A percentile compares a stretch with the other conserved stretches of the same genome.
phyloP scores from a whole-genome alignment of 2,888 invertebrate species.

The Cartodere bifasciata region DNA sequence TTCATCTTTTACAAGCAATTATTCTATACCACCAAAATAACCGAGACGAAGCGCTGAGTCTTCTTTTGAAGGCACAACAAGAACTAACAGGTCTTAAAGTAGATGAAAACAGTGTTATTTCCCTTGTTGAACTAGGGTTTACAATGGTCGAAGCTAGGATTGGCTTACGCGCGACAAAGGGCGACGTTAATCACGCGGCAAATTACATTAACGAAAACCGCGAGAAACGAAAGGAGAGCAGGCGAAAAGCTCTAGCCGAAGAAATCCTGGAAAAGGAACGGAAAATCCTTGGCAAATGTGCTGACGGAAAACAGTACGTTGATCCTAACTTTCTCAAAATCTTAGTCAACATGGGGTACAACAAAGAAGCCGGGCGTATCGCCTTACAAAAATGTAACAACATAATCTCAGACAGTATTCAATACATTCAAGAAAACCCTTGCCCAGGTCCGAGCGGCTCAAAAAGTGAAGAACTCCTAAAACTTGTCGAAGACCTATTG shows the following conservation, averaged over 20 bases:
- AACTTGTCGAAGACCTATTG: conserved; percentile 28
- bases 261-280: conserved; percentile 34
- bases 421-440: conserved; percentile 49
- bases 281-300: conserved; percentile 44
- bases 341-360: conserved; percentile 57
- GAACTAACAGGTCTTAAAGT: conserved; percentile 54
- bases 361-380: conserved; percentile 40
- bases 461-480: conserved; percentile 27
- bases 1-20: conserved; percentile 70
- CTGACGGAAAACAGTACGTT: conserved; percentile 44
- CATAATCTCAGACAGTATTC: conserved; percentile 52
- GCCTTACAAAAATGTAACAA: conserved; percentile 58
- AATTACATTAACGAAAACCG: conserved; percentile 48
- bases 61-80: conserved; percentile 48
- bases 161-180: conserved; percentile 48
- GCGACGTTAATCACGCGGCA: conserved; percentile 48
- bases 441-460: conserved; percentile 33
- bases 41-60: conserved; percentile 44
- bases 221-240: conserved; percentile 37
- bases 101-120: conserved; percentile 39
- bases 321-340: conserved; percentile 39
- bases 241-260: conserved; percentile 40
- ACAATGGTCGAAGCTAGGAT: conserved; percentile 53
- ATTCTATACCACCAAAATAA: conserved; percentile 66
- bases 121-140: conserved; percentile 53